These are phyloP conservation scores for Platysternon megacephalum DNA, from an alignment of 2,113 vertebrate species.

Conservation along the genomic window DNA sequence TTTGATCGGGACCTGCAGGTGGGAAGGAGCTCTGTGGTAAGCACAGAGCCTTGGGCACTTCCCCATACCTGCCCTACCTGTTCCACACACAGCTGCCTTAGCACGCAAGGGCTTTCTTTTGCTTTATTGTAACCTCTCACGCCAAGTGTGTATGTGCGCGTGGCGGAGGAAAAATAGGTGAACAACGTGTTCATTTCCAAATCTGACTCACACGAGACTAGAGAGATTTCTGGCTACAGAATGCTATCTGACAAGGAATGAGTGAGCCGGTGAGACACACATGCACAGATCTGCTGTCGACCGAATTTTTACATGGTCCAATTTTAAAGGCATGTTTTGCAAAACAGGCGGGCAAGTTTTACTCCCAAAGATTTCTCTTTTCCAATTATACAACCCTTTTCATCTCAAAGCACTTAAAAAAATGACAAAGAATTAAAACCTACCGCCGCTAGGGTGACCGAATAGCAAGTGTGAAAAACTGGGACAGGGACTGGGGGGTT, in stretches of 20 bases:
- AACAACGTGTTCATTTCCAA: not conserved
- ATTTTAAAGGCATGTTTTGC: not conserved
- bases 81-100: constrained; percentile 18
- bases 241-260: not conserved
- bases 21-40: constrained; percentile 72
- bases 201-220: not conserved
- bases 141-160: not conserved
- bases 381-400: rapidly evolving
- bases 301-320: rapidly evolving
- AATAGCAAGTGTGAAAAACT: no score
- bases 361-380: rapidly evolving
- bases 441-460: rapidly evolving
- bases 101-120: constrained; percentile 54
- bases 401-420: not conserved
- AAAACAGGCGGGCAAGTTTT: not conserved
- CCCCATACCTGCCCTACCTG: constrained; percentile 71
- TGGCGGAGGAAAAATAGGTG: not conserved
- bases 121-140: not conserved
- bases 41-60: constrained; percentile 33
- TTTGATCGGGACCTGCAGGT: constrained; percentile 78
- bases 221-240: not conserved
- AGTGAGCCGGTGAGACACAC: rapidly evolving
- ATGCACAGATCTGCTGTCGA: rapidly evolving
- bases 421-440: not conserved
- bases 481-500: no score